Conservation (phyloP, 2,113 vertebrate species). For the Tragulus kanchil region DNA sequence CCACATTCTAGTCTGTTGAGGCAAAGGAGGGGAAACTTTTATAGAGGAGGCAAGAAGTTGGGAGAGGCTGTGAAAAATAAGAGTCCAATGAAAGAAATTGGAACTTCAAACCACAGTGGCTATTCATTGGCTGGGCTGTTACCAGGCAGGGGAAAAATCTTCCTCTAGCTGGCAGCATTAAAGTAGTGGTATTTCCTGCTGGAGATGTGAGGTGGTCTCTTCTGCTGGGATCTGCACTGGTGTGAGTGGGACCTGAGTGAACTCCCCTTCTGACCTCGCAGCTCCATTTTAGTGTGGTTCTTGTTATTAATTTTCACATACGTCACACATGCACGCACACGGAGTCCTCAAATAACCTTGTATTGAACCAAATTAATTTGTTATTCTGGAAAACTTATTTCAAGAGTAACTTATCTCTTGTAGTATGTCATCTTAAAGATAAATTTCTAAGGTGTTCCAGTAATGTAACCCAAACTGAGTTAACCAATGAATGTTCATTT, state of each 20-base stretch:
- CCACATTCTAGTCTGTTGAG: background rate
- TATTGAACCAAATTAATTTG: background rate
- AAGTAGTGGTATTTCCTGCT: background rate
- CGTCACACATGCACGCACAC: background rate
- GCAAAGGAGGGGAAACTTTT: background rate
- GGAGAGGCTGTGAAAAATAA: background rate
- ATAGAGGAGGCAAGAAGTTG: background rate
- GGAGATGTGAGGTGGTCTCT: background rate
- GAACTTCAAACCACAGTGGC: background rate
- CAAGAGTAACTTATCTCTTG: background rate
- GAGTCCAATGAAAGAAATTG: background rate
- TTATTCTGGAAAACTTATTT: background rate
- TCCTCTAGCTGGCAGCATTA: background rate
- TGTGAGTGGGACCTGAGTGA: background rate
- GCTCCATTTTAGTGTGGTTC: background rate
- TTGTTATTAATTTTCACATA: background rate
- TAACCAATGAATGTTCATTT: too few relatives aligned
- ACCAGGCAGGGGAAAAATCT: background rate
- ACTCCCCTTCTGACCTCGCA: background rate
- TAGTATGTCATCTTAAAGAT: background rate
- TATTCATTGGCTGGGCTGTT: background rate
- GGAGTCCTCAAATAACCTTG: background rate
- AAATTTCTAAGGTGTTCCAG: background rate
- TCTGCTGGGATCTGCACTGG: background rate
- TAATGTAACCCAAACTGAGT: background rate